phyloP scores from a whole-genome alignment of 2,113 vertebrate genomes.

The Erythrolamprus reginae region DNA sequence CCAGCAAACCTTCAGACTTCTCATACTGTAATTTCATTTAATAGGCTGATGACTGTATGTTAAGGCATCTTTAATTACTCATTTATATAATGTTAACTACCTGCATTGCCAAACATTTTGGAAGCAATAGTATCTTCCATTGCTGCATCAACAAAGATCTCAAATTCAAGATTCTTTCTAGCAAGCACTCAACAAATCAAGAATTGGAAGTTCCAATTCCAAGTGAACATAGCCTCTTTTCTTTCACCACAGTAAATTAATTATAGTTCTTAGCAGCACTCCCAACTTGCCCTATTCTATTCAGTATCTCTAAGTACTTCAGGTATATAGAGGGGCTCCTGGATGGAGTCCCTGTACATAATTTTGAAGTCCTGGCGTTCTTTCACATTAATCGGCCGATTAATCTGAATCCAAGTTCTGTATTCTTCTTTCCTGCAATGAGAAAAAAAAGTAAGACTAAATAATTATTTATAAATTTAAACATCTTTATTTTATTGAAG shows the following conservation, averaged over 20 bases:
- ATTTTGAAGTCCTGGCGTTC: not conserved
- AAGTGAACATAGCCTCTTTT: not conserved
- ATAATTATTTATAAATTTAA: not conserved
- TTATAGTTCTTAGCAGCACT: not conserved
- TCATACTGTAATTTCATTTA: not conserved
- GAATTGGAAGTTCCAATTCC: too few species aligned
- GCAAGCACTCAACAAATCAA: not conserved
- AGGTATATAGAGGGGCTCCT: not conserved
- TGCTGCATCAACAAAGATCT: not conserved
- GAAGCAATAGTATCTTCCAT: rapidly evolving
- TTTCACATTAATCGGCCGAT: not conserved
- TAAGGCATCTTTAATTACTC: not conserved
- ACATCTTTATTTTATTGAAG: not conserved
- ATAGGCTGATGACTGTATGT: not conserved
- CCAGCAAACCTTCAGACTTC: not conserved
- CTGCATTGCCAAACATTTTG: not conserved
- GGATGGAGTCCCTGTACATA: not conserved
- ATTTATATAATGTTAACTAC: not conserved
- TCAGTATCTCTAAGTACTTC: not conserved
- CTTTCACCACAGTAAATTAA: not conserved
- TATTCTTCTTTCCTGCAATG: not conserved
- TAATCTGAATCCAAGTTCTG: not conserved
- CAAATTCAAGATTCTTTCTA: not conserved
- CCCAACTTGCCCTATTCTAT: not conserved
- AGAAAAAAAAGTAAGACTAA: not conserved